Conservation (phyloP, 2,113 vertebrate species). For the Ictidomys tridecemlineatus region DNA sequence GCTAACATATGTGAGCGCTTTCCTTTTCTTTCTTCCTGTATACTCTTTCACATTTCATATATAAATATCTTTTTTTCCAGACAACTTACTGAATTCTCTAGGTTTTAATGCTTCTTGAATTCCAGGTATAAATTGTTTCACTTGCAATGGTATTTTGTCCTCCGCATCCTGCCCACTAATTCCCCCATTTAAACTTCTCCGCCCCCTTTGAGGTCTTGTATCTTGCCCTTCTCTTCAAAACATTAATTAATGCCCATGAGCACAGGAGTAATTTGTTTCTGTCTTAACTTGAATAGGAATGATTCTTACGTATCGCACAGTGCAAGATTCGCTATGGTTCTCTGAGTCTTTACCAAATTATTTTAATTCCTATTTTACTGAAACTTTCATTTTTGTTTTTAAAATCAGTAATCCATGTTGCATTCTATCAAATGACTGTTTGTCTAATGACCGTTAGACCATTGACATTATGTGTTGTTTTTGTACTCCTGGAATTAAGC, state of each 20-base stretch:
- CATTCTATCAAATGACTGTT: neutral
- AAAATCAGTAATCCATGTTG: neutral
- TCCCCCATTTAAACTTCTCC: neutral
- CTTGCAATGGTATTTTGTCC: neutral
- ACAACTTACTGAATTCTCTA: neutral
- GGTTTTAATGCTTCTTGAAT: neutral
- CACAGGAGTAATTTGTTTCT: neutral
- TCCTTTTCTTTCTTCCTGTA: neutral
- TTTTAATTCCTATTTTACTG: neutral
- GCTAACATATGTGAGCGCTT: neutral
- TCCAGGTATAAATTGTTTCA: constrained; percentile 2
- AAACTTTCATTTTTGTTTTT: neutral
- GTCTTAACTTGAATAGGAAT: neutral
- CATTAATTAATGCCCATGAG: neutral
- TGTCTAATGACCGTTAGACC: neutral
- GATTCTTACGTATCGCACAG: neutral
- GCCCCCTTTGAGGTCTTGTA: neutral
- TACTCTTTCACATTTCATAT: neutral
- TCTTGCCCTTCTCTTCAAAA: neutral
- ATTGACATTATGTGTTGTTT: neutral
- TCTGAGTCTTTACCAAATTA: neutral
- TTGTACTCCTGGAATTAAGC: neutral
- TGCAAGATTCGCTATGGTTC: neutral
- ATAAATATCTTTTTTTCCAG: neutral
- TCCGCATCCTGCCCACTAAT: no score